These are phyloP conservation scores for Megaceryle maxima DNA, from an alignment of 2,113 vertebrate genomes.

Conservation along the genomic window DNA sequence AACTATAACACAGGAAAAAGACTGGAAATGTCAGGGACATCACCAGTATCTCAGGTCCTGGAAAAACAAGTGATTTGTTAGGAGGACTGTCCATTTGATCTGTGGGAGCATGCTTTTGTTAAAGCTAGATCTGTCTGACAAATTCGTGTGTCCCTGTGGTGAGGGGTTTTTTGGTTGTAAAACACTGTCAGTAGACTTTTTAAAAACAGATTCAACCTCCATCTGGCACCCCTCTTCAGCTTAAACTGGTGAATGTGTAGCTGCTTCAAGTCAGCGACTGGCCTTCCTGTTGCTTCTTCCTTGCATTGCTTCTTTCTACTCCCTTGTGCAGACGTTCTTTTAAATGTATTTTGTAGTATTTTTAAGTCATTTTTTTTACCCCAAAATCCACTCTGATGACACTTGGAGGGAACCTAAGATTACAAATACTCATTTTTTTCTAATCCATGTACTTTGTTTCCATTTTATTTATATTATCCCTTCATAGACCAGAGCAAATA, in stretches of 20 bases:
- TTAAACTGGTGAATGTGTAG: background rate
- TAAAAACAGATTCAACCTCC: background rate
- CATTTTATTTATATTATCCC: background rate
- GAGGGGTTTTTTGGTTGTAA: background rate
- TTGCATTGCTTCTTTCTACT: background rate
- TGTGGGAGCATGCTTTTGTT: background rate
- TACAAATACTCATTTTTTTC: background rate
- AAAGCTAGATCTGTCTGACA: background rate
- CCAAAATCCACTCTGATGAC: background rate
- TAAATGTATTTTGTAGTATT: background rate
- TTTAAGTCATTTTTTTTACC: background rate
- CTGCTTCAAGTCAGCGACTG: background rate
- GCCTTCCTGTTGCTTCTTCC: background rate
- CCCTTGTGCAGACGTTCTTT: background rate
- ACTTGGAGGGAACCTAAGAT: background rate
- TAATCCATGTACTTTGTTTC: background rate
- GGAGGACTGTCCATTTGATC: background rate
- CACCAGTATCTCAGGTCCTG: background rate
- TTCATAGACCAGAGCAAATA: background rate
- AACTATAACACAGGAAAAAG: background rate
- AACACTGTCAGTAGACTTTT: background rate
- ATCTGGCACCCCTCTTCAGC: background rate
- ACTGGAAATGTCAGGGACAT: background rate
- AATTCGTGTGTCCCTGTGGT: accelerated
- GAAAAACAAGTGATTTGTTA: background rate